These are phyloP conservation scores for Antitype chi DNA, from an alignment of 2,888 invertebrate genomes.

Conservation along the genomic window DNA sequence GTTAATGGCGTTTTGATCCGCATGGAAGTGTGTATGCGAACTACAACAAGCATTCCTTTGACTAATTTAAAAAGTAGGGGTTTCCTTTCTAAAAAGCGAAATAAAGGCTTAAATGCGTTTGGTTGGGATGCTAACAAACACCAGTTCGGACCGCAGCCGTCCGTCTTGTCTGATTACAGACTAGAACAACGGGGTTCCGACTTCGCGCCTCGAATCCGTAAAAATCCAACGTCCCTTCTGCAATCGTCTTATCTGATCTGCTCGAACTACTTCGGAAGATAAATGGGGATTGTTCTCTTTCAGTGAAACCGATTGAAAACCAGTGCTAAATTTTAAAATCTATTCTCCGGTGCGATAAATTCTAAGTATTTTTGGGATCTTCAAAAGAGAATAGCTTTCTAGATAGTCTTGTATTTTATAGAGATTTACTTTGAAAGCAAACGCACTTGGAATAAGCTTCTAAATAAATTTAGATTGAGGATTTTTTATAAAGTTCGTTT, in stretches of 20 bases:
- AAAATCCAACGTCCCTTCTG: constrained; percentile 77
- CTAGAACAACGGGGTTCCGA: constrained; percentile 64
- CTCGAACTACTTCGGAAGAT: constrained; percentile 80
- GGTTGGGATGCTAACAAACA: constrained; percentile 43
- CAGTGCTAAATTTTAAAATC: constrained; percentile 70
- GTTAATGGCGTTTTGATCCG: constrained; percentile 39
- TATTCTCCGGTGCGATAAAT: constrained; percentile 56
- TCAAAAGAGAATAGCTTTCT: constrained; percentile 21
- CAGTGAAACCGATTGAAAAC: constrained; percentile 78
- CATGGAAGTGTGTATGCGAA: constrained; percentile 18
- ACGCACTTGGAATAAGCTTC: constrained; percentile 6
- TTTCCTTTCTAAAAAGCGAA: constrained; percentile 17
- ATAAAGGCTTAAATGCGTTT: constrained; percentile 35
- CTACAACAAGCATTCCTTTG: constrained; percentile 16
- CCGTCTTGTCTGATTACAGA: constrained; percentile 64
- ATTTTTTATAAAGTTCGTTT: not conserved
- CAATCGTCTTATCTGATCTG: constrained; percentile 82
- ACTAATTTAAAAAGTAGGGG: constrained; percentile 1
- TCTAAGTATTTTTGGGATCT: constrained; percentile 27
- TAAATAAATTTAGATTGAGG: constrained; percentile 7
- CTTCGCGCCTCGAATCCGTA: constrained; percentile 76
- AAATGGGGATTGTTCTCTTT: constrained; percentile 83
- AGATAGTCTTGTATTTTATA: constrained; percentile 18
- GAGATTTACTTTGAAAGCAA: constrained; percentile 16
- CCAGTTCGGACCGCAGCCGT: constrained; percentile 33